Conservation (phyloP, 1,140 invertebrate species). For the Semibalanus balanoides region DNA sequence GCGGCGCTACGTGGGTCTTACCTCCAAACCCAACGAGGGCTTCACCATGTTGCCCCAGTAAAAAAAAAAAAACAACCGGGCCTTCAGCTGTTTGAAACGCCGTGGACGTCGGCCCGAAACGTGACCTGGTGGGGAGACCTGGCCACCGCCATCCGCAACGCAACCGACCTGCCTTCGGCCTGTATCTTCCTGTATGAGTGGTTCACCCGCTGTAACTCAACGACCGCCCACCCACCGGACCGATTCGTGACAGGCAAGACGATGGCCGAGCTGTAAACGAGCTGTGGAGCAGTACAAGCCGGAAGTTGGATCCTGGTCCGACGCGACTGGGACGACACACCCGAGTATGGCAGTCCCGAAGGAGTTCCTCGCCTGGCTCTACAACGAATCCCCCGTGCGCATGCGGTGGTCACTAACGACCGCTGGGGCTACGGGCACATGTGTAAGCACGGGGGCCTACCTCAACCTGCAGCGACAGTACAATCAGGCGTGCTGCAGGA, state of each 20-base stretch:
- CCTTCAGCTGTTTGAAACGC: constrained; percentile 82
- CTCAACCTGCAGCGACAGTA: too few species aligned
- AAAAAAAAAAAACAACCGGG: too few species aligned
- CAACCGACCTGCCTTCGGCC: constrained; percentile 49
- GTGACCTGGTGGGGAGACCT: constrained; percentile 57
- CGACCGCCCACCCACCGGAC: constrained; percentile 54
- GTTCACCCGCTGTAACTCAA: constrained; percentile 69
- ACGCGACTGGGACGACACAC: too few species aligned
- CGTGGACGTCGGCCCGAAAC: constrained; percentile 64
- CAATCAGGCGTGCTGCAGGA: constrained; percentile 42
- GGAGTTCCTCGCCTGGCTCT: too few species aligned
- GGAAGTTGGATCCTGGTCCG: too few species aligned
- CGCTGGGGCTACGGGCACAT: too few species aligned
- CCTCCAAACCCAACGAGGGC: constrained; percentile 73
- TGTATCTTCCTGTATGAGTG: constrained; percentile 85
- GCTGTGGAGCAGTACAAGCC: too few species aligned
- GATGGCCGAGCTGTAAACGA: too few species aligned
- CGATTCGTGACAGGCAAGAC: constrained; percentile 71
- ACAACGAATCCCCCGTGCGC: too few species aligned
- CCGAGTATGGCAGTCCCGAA: too few species aligned
- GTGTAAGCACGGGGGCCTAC: too few species aligned
- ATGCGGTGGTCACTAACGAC: too few species aligned
- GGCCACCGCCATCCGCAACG: constrained; percentile 11
- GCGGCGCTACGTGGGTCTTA: constrained; percentile 71
- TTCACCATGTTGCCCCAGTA: constrained; percentile 83